These are phyloP conservation scores for Rhynchopsitta pachyrhyncha DNA, from an alignment of 2,113 vertebrate genomes.

Conservation along the genomic window DNA sequence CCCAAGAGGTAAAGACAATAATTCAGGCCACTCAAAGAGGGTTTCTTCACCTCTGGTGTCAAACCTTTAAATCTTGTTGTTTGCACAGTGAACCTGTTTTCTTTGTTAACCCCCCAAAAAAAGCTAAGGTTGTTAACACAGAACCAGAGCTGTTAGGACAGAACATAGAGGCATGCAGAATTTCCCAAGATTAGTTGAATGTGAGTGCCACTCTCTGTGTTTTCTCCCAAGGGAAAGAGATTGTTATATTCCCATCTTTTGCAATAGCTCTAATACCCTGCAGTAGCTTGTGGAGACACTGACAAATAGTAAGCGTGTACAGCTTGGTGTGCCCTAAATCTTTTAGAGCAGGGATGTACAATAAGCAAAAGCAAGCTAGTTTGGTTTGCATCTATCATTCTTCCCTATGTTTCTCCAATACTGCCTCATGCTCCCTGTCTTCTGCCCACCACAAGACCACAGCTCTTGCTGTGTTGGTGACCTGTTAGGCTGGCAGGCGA, in stretches of 20 bases:
- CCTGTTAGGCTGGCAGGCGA: background rate
- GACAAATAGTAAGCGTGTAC: background rate
- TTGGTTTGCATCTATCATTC: background rate
- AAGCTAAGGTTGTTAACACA: background rate
- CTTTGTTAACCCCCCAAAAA: background rate
- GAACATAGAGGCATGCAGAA: background rate
- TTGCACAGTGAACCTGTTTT: background rate
- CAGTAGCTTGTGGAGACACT: background rate
- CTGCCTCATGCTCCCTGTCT: fast-evolving
- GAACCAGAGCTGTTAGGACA: background rate
- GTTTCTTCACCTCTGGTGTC: background rate
- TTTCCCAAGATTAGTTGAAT: background rate
- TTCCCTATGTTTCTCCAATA: background rate
- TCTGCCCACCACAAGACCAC: background rate
- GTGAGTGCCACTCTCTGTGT: background rate
- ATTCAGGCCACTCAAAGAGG: background rate
- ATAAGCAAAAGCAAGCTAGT: background rate
- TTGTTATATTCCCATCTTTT: background rate
- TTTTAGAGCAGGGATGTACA: background rate
- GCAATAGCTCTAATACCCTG: background rate
- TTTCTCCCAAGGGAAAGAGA: background rate
- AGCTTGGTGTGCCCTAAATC: background rate
- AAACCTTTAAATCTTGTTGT: background rate
- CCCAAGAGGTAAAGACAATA: background rate
- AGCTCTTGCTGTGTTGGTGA: background rate